Evolutionary conservation across 2,113 vertebrate genomes (phyloP).

Genomic region (Gopherus flavomarginatus): DNA sequence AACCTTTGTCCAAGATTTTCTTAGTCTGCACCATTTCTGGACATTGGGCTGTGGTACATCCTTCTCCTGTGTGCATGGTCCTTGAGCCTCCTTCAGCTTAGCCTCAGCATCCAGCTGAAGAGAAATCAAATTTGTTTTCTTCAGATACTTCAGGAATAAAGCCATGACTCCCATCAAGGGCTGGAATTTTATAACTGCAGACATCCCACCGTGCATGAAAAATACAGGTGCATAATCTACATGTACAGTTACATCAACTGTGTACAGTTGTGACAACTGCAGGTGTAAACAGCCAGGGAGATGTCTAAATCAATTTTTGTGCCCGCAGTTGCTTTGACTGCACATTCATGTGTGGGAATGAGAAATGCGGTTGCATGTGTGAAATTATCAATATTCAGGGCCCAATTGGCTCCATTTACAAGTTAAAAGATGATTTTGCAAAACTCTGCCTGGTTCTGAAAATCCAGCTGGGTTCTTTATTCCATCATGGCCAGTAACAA

Average conservation of each 20-base stretch:
- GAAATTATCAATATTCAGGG: not conserved
- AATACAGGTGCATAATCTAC: not conserved
- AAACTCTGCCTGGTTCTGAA: not conserved
- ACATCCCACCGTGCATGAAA: not conserved
- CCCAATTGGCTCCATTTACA: not conserved
- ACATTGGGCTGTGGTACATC: too few relatives aligned
- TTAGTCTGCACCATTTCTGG: too few relatives aligned
- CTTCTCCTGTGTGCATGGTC: too few relatives aligned
- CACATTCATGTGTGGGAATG: not conserved
- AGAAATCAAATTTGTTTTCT: too few relatives aligned
- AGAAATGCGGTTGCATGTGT: not conserved
- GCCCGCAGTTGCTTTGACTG: not conserved
- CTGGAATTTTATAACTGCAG: too few relatives aligned
- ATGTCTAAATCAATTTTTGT: not conserved
- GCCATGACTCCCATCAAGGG: too few relatives aligned
- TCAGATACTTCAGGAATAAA: too few relatives aligned
- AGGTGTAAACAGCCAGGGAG: not conserved
- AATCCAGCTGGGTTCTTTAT: not conserved
- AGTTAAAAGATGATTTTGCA: not conserved
- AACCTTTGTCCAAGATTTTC: too few relatives aligned
- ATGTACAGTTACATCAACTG: not conserved
- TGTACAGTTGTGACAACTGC: not conserved
- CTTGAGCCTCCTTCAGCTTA: too few relatives aligned
- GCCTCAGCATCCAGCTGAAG: too few relatives aligned
- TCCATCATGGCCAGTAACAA: not conserved